Evolutionary conservation across 2,888 invertebrate genomes (phyloP).

Genomic region (Andrena trimmerana): DNA sequence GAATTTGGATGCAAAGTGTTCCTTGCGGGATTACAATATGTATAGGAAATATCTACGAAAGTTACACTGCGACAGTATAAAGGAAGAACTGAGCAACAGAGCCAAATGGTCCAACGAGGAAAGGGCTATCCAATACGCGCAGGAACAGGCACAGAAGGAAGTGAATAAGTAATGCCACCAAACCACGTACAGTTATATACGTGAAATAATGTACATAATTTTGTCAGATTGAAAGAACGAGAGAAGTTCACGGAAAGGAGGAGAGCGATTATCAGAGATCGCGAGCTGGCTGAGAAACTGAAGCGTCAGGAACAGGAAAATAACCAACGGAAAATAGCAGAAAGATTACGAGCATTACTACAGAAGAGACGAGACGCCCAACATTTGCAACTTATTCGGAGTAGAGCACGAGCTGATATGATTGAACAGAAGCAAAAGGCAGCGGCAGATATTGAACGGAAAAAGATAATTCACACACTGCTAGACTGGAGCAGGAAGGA

Average conservation of each 20-base stretch:
- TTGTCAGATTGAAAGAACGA: conserved; percentile 60
- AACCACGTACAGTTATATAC: neutral
- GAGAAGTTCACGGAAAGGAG: conserved; percentile 52
- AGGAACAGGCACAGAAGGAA: conserved; percentile 71
- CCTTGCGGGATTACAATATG: conserved; percentile 84
- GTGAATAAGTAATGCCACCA: conserved; percentile 62
- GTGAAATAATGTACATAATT: neutral
- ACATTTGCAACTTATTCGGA: conserved; percentile 24
- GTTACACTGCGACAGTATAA: conserved; percentile 75
- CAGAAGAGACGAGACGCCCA: conserved; percentile 35
- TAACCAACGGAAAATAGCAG: conserved; percentile 41
- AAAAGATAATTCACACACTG: conserved; percentile 68
- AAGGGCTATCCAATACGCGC: conserved; percentile 67
- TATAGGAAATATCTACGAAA: conserved; percentile 84
- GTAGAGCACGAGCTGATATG: conserved; percentile 17
- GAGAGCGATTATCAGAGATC: conserved; percentile 43
- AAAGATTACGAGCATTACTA: conserved; percentile 45
- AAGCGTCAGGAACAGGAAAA: conserved; percentile 48
- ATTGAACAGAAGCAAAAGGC: conserved; percentile 54
- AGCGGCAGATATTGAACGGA: conserved; percentile 59
- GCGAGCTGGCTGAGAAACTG: conserved; percentile 43
- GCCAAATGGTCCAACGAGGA: conserved; percentile 59
- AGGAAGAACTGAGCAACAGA: conserved; percentile 68
- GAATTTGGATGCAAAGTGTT: conserved; percentile 84
- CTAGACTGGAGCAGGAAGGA: conserved; percentile 72